Percentiles rank a stretch among this genome's conserved stretches.
phyloP scores from a whole-genome alignment of 2,113 vertebrate genomes.

The Tyrannus savana region DNA sequence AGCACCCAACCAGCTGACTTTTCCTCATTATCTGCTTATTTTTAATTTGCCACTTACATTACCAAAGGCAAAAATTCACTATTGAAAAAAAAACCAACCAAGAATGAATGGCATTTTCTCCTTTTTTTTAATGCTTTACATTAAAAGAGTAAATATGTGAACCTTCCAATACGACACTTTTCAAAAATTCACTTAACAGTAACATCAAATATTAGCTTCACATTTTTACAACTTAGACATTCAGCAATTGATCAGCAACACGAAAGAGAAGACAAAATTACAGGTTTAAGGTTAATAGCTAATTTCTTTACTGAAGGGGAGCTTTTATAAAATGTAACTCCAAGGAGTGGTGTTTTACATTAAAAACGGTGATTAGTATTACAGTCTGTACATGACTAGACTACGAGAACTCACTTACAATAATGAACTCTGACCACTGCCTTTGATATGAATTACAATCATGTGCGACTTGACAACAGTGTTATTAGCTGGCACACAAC shows the following conservation, averaged over 20 bases:
- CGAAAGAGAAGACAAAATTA: neutral
- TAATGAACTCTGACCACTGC: slow-evolving; percentile 2
- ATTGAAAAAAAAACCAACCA: neutral
- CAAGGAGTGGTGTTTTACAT: neutral
- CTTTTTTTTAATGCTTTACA: neutral
- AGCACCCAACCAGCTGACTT: neutral
- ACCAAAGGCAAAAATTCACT: neutral
- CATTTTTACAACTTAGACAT: neutral
- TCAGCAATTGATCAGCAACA: neutral
- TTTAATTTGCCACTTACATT: neutral
- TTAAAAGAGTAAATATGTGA: neutral
- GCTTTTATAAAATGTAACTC: neutral
- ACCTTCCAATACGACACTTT: neutral
- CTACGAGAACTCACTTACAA: neutral
- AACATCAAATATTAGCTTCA: neutral
- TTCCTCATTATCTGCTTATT: neutral
- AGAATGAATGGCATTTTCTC: neutral
- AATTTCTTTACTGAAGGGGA: neutral
- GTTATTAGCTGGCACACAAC: neutral
- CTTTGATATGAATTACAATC: slow-evolving; percentile 10
- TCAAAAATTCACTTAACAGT: neutral
- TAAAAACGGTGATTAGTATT: neutral
- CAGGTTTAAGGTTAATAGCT: slow-evolving; percentile 34
- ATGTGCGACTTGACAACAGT: neutral
- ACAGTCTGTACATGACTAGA: neutral